Conservation (phyloP, 1,140 invertebrate genomes). For the Drosophila leontia region DNA sequence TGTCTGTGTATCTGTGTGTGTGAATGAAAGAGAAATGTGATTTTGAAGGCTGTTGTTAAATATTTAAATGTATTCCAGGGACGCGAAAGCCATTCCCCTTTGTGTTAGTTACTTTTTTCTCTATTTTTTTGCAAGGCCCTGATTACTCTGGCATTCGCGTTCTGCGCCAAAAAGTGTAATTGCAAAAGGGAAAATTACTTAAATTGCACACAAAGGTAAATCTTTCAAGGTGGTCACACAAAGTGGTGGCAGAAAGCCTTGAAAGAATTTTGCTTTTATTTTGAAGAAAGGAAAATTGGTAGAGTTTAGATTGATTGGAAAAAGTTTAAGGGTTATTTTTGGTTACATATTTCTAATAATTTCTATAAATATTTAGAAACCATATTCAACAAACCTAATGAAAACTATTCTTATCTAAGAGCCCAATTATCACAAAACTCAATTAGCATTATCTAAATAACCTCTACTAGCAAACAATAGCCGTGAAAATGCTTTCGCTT, state of each 20-base stretch:
- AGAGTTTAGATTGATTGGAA: not conserved
- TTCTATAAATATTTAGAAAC: no score
- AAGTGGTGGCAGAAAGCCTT: slow-evolving; percentile 15
- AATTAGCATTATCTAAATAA: not conserved
- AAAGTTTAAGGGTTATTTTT: not conserved
- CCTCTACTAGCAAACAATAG: not conserved
- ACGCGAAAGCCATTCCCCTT: slow-evolving; percentile 37
- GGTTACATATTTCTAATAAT: not conserved
- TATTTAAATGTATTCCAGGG: slow-evolving; percentile 76
- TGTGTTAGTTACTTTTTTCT: not conserved
- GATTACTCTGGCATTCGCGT: slow-evolving; percentile 42
- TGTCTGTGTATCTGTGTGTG: slow-evolving; percentile 26
- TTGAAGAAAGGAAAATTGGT: not conserved
- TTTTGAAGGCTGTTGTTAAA: slow-evolving; percentile 81
- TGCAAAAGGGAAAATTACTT: slow-evolving; percentile 62
- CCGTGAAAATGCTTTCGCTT: not conserved
- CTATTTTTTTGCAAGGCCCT: slow-evolving; percentile 17
- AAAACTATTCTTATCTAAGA: not conserved
- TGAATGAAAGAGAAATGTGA: slow-evolving; percentile 76
- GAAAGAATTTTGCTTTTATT: slow-evolving; percentile 6
- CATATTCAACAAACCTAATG: no score
- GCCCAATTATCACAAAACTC: not conserved
- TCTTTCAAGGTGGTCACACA: slow-evolving; percentile 47
- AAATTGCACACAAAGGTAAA: slow-evolving; percentile 50
- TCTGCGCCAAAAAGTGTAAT: slow-evolving; percentile 72